Conservation (phyloP, 2,888 invertebrate species). For the Heliothis peltigera region DNA sequence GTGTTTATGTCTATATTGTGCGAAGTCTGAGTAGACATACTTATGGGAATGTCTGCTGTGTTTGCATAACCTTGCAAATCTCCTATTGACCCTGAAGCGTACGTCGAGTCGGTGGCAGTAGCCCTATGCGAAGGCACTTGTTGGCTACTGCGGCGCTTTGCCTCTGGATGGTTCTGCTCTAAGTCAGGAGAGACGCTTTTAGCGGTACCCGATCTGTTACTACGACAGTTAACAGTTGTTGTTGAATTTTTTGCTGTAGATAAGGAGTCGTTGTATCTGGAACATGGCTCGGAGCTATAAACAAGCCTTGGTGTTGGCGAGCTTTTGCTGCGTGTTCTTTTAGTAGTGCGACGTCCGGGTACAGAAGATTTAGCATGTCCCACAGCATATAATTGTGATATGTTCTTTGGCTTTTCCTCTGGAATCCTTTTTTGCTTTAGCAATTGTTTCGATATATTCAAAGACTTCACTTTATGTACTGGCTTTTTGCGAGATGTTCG, state of each 20-base stretch:
- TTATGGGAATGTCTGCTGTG: slow-evolving; percentile 62
- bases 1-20: slow-evolving; percentile 66
- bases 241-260: slow-evolving; percentile 28
- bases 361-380: slow-evolving; percentile 46
- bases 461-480: slow-evolving; percentile 83
- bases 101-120: slow-evolving; percentile 60
- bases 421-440: slow-evolving; percentile 56
- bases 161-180: slow-evolving; percentile 2
- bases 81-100: slow-evolving; percentile 65
- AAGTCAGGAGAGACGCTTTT: slow-evolving; percentile 10
- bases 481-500: slow-evolving; percentile 68
- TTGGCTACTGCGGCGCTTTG: slow-evolving; percentile 4
- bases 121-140: slow-evolving; percentile 38
- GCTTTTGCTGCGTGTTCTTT: slow-evolving; percentile 68
- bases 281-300: slow-evolving; percentile 34
- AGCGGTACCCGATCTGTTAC: slow-evolving; percentile 6
- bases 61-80: slow-evolving; percentile 47
- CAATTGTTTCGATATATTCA: slow-evolving; percentile 81
- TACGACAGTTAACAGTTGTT: slow-evolving; percentile 24
- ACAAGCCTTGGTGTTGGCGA: slow-evolving; percentile 69
- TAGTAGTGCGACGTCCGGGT: slow-evolving; percentile 27
- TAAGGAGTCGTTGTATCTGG: slow-evolving; percentile 50
- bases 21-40: slow-evolving; percentile 81
- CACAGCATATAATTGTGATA: slow-evolving; percentile 64
- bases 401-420: slow-evolving; percentile 34